Evolutionary conservation across 2,797 vertebrate genomes (phyloP).

Genomic region (Coranthus polyacanthus): DNA sequence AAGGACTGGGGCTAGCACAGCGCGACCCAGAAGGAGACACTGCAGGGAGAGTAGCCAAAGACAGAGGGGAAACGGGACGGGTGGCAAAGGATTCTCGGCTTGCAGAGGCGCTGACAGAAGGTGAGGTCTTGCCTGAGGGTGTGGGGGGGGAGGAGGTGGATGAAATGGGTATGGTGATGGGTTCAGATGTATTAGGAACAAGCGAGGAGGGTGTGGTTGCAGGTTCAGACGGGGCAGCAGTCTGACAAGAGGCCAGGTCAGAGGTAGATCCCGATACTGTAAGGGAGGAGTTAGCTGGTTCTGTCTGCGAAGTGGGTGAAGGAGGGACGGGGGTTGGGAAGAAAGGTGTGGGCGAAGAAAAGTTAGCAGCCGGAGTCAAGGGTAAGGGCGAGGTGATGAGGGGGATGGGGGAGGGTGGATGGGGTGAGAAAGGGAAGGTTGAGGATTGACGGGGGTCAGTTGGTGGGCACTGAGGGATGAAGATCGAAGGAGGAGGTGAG

Average conservation of each 20-base stretch:
- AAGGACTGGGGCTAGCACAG: constrained; percentile 75
- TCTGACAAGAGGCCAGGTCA: constrained; percentile 16
- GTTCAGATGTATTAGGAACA: constrained; percentile 25
- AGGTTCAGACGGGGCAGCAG: constrained; percentile 7
- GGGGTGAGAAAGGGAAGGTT: constrained; percentile 50
- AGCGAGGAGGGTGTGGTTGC: constrained; percentile 5
- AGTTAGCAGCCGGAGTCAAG: constrained; percentile 22
- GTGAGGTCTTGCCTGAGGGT: constrained; percentile 11
- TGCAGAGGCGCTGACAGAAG: constrained; percentile 40
- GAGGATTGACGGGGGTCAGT: constrained; percentile 41
- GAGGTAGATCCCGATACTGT: constrained; percentile 11
- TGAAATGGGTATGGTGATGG: constrained; percentile 20
- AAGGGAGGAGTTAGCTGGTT: constrained; percentile 27
- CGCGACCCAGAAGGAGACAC: constrained; percentile 65
- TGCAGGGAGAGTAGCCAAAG: constrained; percentile 45
- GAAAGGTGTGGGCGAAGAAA: constrained; percentile 18
- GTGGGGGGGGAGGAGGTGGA: constrained; percentile 25
- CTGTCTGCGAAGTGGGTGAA: constrained; percentile 28
- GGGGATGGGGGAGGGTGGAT: constrained; percentile 69
- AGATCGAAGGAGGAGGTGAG: not conserved
- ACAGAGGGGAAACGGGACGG: constrained; percentile 64
- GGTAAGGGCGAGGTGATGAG: constrained; percentile 77
- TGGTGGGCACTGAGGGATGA: constrained; percentile 11
- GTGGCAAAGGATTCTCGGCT: constrained; percentile 50
- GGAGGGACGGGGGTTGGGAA: constrained; percentile 28